Base-by-base conservation (phyloP, 2,888 invertebrate species). In the Lysandra coridon region DNA sequence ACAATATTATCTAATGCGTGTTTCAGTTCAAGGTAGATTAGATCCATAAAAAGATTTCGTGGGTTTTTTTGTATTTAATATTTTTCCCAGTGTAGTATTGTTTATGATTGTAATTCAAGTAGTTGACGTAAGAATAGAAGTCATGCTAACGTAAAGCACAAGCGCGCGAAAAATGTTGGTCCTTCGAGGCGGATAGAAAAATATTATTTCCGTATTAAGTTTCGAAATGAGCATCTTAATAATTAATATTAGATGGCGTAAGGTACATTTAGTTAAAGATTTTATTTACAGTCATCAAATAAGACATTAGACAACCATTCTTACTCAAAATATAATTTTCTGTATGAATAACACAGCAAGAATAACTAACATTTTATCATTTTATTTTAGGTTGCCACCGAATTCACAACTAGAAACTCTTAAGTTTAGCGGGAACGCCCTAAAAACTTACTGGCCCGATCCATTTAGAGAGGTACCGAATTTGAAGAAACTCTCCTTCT, bases 361-460 rank as follows among this genome's bases (percentile, higher is more conserved):
- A 49, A 49, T 12, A 10, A 49, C 49, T 49, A 49, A 49, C 2
- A 49, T 49, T 49, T 49, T 78, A 49, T 80, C n/a, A 77, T 30
- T 60, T 80, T 91, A 74, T 92, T 92, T 14, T 91, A 95, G 95
- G 82, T 85, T 95, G 81, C 93, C 95, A 40, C 88, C 91, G 62
- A 95, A 94, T 83, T 85, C 89, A 0, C 90, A 88, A 85, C 88
- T 95, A 1, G 92, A 93, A 82, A 88, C 89, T 0, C 85, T 95
- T 0, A 85, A 88, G 1, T 94, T 95, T 82, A 91, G 87, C 81
- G 92, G 91, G 85, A 95, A 95, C 81, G 90, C 87, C 0, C 92
- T 95, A 80, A 90, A 89, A 82, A 88, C 91, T 0, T 95, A 93
- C 85, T 94, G 92, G 93, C 94, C 94, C 0, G 92, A 92, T 60